phyloP scores from a whole-genome alignment of 2,888 invertebrate genomes.

The Neoscelio sp. region DNA sequence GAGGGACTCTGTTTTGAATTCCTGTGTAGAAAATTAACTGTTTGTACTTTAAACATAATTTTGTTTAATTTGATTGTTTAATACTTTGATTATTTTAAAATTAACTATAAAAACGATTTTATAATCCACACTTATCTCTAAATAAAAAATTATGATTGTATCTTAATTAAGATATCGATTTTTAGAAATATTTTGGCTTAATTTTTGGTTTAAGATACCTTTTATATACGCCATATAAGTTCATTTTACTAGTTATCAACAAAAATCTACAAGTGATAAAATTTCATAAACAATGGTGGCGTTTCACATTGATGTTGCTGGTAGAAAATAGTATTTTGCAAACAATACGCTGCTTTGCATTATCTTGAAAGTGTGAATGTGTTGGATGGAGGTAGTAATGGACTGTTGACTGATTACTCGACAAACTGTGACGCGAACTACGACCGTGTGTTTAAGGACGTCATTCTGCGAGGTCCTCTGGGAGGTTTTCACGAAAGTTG shows the following conservation, averaged over 20 bases:
- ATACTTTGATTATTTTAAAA: too few relatives aligned
- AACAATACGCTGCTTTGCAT: conserved; percentile 62
- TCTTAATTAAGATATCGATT: too few relatives aligned
- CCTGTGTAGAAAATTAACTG: too few relatives aligned
- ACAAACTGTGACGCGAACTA: conserved; percentile 35
- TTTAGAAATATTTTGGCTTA: too few relatives aligned
- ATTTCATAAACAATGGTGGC: conserved; percentile 49
- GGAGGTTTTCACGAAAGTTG: conserved; percentile 48
- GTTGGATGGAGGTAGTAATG: conserved; percentile 26
- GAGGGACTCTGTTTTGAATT: too few relatives aligned
- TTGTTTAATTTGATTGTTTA: too few relatives aligned
- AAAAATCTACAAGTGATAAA: conserved; percentile 50
- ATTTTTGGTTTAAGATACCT: too few relatives aligned
- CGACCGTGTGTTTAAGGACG: conserved; percentile 3
- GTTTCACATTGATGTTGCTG: conserved; percentile 42
- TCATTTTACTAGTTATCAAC: conserved; percentile 12
- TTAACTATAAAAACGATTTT: too few relatives aligned
- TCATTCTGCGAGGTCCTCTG: conserved; percentile 31
- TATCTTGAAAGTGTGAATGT: conserved; percentile 56
- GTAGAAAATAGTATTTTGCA: conserved; percentile 60
- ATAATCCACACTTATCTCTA: too few relatives aligned
- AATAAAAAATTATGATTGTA: too few relatives aligned
- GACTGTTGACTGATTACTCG: conserved; percentile 44
- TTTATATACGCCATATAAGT: too few relatives aligned
- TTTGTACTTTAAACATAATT: too few relatives aligned